Conservation (phyloP, 2,797 vertebrate species). For the Sebastes baramenuke region DNA sequence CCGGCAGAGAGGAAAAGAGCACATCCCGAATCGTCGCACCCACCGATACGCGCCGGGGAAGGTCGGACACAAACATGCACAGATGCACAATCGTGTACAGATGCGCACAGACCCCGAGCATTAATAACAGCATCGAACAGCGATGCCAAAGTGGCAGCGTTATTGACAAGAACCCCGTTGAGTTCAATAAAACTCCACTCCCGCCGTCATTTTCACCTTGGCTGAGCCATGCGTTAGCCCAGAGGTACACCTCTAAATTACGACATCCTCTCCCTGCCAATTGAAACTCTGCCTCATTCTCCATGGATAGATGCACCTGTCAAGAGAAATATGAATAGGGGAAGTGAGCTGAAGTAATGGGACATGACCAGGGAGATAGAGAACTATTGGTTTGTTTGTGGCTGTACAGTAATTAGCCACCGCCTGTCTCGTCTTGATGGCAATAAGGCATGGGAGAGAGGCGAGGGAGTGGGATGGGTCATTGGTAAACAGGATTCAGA, state of each 20-base stretch:
- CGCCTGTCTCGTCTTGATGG: slow-evolving; percentile 52
- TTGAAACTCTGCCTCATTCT: slow-evolving; percentile 65
- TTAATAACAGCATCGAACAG: slow-evolving; percentile 52
- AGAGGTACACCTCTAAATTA: slow-evolving; percentile 73
- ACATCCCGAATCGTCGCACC: slow-evolving; percentile 10
- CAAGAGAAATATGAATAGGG: slow-evolving; percentile 75
- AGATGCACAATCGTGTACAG: slow-evolving; percentile 22
- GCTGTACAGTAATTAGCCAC: slow-evolving; percentile 71
- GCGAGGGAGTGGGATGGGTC: slow-evolving; percentile 23
- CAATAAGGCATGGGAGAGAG: slow-evolving; percentile 39
- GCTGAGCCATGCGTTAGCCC: slow-evolving; percentile 64
- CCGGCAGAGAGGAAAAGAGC: slow-evolving; percentile 23
- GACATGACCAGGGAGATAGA: slow-evolving; percentile 73
- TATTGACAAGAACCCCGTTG: slow-evolving; percentile 64
- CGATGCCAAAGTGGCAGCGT: slow-evolving; percentile 28
- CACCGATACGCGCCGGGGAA: slow-evolving; percentile 16
- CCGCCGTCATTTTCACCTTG: slow-evolving; percentile 71
- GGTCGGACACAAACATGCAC: slow-evolving; percentile 36
- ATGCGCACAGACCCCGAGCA: slow-evolving; percentile 22
- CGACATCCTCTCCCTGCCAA: slow-evolving; percentile 61
- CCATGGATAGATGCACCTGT: slow-evolving; percentile 78
- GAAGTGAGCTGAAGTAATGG: slow-evolving; percentile 74
- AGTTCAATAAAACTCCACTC: slow-evolving; percentile 69
- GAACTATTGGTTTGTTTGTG: slow-evolving; percentile 71
- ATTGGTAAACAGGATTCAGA: slow-evolving; percentile 33